A percentile compares a stretch with the other conserved stretches of the same genome.
phyloP scores from a whole-genome alignment of 2,888 invertebrate species.

The Latrodectus hesperus region DNA sequence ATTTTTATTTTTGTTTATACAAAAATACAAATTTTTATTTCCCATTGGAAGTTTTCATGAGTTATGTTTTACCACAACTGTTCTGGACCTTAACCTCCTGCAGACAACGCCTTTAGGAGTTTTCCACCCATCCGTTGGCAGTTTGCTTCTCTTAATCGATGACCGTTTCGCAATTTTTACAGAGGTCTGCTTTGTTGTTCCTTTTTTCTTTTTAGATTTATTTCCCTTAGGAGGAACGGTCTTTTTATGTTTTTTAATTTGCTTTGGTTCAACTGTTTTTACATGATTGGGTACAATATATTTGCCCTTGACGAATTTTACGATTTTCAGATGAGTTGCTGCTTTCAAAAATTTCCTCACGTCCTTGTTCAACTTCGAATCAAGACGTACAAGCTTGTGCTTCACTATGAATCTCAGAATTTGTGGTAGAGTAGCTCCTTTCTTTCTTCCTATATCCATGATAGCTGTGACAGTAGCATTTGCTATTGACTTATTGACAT shows the following conservation, averaged over 20 bases:
- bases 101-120: neutral
- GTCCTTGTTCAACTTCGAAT: constrained; percentile 17
- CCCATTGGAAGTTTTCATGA: neutral
- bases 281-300: too few relatives aligned
- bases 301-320: neutral
- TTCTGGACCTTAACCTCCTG: neutral
- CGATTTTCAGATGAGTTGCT: neutral
- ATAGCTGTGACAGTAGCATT: constrained; percentile 15
- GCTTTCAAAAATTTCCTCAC: constrained; percentile 13
- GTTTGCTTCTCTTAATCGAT: neutral
- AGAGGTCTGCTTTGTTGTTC: neutral
- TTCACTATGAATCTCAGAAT: constrained; percentile 16
- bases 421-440: constrained; percentile 8
- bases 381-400: neutral
- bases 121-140: neutral
- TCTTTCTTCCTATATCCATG: neutral
- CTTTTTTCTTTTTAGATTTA: neutral
- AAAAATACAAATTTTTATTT: too few relatives aligned
- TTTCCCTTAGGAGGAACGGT: neutral
- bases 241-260: neutral
- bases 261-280: neutral
- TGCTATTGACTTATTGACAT: constrained; percentile 19
- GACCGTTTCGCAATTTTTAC: neutral
- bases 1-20: too few relatives aligned
- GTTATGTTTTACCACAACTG: neutral